These are phyloP conservation scores for Taurulus bubalis DNA, from an alignment of 2,113 vertebrate genomes.

Conservation along the genomic window DNA sequence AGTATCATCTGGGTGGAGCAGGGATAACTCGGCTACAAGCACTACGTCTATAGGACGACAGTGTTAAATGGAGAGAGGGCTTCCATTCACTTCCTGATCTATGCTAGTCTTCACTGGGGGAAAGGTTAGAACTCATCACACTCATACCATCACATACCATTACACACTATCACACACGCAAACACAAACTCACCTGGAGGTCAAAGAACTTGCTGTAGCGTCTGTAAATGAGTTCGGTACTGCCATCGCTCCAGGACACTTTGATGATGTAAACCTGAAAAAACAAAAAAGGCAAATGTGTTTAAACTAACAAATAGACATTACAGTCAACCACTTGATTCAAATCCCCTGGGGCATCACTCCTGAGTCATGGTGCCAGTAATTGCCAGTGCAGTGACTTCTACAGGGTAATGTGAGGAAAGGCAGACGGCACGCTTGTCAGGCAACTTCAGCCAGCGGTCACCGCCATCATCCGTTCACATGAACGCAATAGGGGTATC, in stretches of 20 bases:
- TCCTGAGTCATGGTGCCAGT: constrained; percentile 34
- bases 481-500: constrained; percentile 25
- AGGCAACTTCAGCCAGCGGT: constrained; percentile 1
- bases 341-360: neutral
- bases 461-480: constrained; percentile 22
- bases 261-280: constrained; percentile 97
- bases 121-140: neutral
- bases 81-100: constrained; percentile 13
- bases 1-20: constrained; percentile 53
- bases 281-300: constrained; percentile 17
- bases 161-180: neutral
- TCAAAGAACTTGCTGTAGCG: constrained; percentile 99
- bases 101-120: neutral
- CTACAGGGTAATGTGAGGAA: neutral
- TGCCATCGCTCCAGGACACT: constrained; percentile 94
- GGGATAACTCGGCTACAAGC: constrained; percentile 15
- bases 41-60: neutral
- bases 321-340: neutral
- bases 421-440: neutral
- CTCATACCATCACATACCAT: neutral
- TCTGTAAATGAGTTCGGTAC: constrained; percentile 93
- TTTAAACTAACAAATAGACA: neutral
- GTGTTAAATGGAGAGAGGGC: constrained; percentile 9
- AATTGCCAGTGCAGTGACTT: constrained; percentile 12
- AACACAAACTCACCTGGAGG: constrained; percentile 88